phyloP scores from a whole-genome alignment of 2,888 invertebrate genomes.

The Phasia obesa region DNA sequence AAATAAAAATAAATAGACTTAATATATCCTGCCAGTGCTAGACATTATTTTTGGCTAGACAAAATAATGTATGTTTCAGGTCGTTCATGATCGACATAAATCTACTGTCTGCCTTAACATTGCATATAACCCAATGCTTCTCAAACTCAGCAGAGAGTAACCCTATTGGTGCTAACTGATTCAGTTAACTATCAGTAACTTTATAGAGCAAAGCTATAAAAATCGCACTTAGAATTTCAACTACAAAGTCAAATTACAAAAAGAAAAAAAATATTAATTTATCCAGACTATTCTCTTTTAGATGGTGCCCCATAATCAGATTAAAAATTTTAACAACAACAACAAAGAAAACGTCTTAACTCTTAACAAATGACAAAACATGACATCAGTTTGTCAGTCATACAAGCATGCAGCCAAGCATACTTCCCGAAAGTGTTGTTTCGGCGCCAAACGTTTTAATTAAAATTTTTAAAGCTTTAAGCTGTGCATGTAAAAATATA shows the following conservation, averaged over 20 bases:
- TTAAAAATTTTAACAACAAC: conserved; percentile 44
- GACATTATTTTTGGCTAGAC: too few species aligned
- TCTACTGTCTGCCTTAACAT: too few species aligned
- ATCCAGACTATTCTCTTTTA: not conserved
- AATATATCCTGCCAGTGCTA: too few species aligned
- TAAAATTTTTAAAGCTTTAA: conserved; percentile 23
- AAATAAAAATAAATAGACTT: too few species aligned
- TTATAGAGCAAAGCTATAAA: too few species aligned
- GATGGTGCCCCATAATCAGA: conserved; percentile 45
- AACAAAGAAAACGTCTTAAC: conserved; percentile 27
- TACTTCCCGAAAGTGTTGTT: conserved; percentile 62
- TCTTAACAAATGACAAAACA: conserved; percentile 50
- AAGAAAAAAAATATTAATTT: not conserved
- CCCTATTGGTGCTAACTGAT: too few species aligned
- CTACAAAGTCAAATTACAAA: not conserved
- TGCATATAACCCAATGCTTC: too few species aligned
- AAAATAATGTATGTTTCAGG: too few species aligned
- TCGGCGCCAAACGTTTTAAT: conserved; percentile 57
- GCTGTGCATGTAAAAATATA: not conserved
- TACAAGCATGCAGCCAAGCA: conserved; percentile 59
- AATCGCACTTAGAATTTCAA: too few species aligned
- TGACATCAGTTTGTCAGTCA: conserved; percentile 57
- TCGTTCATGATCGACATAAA: too few species aligned
- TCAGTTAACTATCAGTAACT: too few species aligned
- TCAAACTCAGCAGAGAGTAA: too few species aligned